A percentile compares a stretch with the other conserved stretches of the same genome.
Evolutionary conservation across 2,888 invertebrate genomes (phyloP).

Genomic region (Incurvaria masculella): DNA sequence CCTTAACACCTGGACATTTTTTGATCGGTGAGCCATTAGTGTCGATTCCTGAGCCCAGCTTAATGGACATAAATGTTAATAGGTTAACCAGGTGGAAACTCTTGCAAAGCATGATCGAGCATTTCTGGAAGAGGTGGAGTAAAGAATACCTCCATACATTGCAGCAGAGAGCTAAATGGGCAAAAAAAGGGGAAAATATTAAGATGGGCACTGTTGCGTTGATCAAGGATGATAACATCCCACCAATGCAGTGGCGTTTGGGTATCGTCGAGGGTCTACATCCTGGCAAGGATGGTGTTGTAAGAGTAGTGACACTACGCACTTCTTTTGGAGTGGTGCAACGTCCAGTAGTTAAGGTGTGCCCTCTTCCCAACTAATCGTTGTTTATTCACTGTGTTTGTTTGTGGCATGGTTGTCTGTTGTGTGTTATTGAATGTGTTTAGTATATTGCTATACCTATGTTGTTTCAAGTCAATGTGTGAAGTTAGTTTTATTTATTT

Average conservation of each 20-base stretch:
- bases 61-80: background rate
- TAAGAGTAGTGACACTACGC: too few species aligned
- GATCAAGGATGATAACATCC: background rate
- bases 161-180: background rate
- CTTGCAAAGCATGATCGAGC: background rate
- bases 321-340: too few species aligned
- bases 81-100: background rate
- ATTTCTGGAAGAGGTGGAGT: slow-evolving; percentile 1
- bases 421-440: too few species aligned
- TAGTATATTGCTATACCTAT: too few species aligned
- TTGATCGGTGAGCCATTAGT: background rate
- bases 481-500: too few species aligned
- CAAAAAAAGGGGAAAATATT: background rate
- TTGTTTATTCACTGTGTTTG: too few species aligned
- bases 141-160: background rate
- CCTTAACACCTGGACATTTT: background rate
- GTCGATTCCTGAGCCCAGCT: background rate
- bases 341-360: too few species aligned
- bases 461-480: too few species aligned
- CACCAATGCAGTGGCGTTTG: background rate
- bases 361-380: too few species aligned
- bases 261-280: too few species aligned
- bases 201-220: background rate
- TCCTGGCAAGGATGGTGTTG: too few species aligned
- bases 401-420: too few species aligned